These are phyloP conservation scores for Cryptophagus acutangulus DNA, from an alignment of 2,888 invertebrate species.

Conservation along the genomic window DNA sequence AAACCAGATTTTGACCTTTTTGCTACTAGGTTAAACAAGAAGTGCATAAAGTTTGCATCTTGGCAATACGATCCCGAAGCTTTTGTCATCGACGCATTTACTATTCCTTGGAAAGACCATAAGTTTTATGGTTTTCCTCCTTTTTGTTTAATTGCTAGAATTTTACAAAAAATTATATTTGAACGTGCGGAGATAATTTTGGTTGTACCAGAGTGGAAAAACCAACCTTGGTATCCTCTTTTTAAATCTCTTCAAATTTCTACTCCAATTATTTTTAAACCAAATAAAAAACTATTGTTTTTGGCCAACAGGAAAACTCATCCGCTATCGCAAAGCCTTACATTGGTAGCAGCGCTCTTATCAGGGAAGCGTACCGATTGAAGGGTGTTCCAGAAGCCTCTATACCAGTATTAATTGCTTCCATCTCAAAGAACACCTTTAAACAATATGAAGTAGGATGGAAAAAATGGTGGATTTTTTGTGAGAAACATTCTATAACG, in stretches of 20 bases:
- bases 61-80: constrained; percentile 21
- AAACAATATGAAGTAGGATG: background rate
- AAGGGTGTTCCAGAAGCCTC: constrained; percentile 5
- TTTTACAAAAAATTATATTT: constrained; percentile 30
- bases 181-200: constrained; percentile 26
- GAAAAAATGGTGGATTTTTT: background rate
- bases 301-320: constrained; percentile 5
- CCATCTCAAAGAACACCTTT: background rate
- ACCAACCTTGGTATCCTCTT: constrained; percentile 31
- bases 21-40: constrained; percentile 17
- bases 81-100: constrained; percentile 21
- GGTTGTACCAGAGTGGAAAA: constrained; percentile 29
- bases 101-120: constrained; percentile 20
- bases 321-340: background rate
- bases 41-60: constrained; percentile 20
- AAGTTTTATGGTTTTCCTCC: constrained; percentile 24
- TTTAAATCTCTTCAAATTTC: constrained; percentile 14
- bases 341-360: constrained; percentile 7
- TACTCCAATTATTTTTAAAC: background rate
- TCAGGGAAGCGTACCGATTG: constrained; percentile 7
- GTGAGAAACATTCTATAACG: background rate
- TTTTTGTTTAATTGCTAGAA: constrained; percentile 23
- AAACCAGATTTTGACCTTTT: constrained; percentile 19
- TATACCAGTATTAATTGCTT: background rate
- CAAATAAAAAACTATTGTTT: constrained; percentile 3